These are phyloP conservation scores for Halcyon senegalensis DNA, from an alignment of 2,113 vertebrate genomes.

Conservation along the genomic window DNA sequence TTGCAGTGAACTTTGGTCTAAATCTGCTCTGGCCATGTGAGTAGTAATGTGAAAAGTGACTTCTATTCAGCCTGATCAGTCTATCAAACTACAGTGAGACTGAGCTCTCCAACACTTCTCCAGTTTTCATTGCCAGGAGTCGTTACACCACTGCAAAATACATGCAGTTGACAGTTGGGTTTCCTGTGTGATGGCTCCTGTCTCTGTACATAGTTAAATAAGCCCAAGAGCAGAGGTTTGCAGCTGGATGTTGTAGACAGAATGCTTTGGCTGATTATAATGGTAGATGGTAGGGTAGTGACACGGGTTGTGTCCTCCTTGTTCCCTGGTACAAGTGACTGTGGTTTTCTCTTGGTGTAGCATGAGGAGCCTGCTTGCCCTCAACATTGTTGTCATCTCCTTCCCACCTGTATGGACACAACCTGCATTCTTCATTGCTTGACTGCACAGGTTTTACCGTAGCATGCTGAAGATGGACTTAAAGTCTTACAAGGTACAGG, in stretches of 20 bases:
- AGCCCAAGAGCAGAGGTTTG: neutral
- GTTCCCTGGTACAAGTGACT: neutral
- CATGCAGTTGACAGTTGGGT: neutral
- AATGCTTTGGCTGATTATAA: neutral
- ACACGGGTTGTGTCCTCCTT: neutral
- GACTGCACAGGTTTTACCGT: neutral
- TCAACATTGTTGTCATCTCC: neutral
- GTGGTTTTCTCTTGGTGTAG: neutral
- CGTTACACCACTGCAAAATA: neutral
- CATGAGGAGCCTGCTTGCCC: neutral
- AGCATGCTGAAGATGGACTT: neutral
- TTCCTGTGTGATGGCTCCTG: neutral
- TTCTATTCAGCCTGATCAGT: neutral
- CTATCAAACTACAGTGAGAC: neutral
- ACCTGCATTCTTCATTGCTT: neutral
- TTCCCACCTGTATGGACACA: neutral
- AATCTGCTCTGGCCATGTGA: neutral
- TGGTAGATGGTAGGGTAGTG: neutral
- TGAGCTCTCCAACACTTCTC: neutral
- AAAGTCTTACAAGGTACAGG: neutral
- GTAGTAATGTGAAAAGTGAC: neutral
- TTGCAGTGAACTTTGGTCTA: neutral
- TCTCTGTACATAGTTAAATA: neutral
- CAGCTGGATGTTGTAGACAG: neutral
- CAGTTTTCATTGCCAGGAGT: neutral